Evolutionary conservation across 2,113 vertebrate genomes (phyloP), one percentile per base, ranked within the genome.

Genomic region (Suricata suricatta): DNA sequence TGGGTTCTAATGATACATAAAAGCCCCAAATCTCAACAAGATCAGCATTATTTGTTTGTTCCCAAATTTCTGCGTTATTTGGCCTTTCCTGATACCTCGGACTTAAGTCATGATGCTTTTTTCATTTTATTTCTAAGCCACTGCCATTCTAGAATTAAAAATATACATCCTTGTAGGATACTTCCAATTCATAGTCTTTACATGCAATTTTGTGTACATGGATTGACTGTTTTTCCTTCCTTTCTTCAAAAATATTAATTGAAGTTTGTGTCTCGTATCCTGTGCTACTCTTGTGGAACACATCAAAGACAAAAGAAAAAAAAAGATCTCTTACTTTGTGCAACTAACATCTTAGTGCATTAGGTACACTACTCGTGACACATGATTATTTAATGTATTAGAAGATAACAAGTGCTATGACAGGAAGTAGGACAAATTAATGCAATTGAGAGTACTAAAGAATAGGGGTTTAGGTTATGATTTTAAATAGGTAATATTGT

Each of bases 361-460:
- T 60, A 64, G 5, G 27, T 64, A 60, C 21, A 64, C 27, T 41
- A 95, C 44, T 41, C 0, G 41, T 35, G 27, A 38, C 1, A 41
- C 44, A 50, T 50, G 33, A 66, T 63, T 12, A 41, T 31, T 38
- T 57, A 33, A 64, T 38, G 4, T 41, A 12, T 69, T 86, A 71
- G 6, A 82, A 12, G 15, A 5, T 29, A 76, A 38, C 3, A 63
- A 14, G 13, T 9, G 47, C 17, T 57, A 31, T 77, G 2, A 25
- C 16, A 15, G 3, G 0, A 19, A 27, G 4, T 54, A 44, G 9
- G 80, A 2, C 5, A 80, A 80, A 54, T 84, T 60, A 84, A 25
- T 23, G 3, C 1, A 71, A 25, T 35, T 29, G 17, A 17, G 0
- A 27, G 4, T 25, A 35, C 15, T 33, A 66, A 5, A 35, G 0